Evolutionary conservation across 2,888 invertebrate species (phyloP), one percentile per base, ranked within the genome.

Genomic region (Micropterix aruncella): DNA sequence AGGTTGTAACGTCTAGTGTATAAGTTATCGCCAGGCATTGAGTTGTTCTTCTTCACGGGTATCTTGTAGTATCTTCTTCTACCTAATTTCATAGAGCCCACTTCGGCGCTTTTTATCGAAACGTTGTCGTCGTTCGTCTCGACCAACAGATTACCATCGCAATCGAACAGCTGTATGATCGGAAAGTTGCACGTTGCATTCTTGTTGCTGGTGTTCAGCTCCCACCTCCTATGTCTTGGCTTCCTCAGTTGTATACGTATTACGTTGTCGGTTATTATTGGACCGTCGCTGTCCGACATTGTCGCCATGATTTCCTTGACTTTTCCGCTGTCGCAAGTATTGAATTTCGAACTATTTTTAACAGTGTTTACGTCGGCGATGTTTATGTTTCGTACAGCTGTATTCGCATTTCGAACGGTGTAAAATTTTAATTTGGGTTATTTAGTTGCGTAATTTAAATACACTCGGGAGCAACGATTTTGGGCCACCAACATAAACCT

Each of bases 191-290:
- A 65, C 53, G 73, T 70, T 37, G 75, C 76, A 45, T 77, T 77
- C 45, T 73, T 73, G 60, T 76, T 77, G 51, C 76, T 71, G 37
- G 79, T 79, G 39, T 76, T 69, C 50, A 79, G 59, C 59, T 78
- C 74, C 78, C 79, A 79, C 61, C 75, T 75, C 62, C 73, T 75
- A 52, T 73, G 71, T 55, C 63, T 68, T 41, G 78, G 75, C 59
- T 76, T 78, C 55, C 73, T 67, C 50, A 79, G 61, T 60, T 78
- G 76, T 52, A 79, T 70, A 47, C 73, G 66, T 54, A 79, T 77
- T 52, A 76, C 63, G 53, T 77, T 75, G 52, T 70, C 66, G 50
- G 69, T 64, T 60, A 71, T 65, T 52, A 65, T 57, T 48, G 71
- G 70, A 14, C 62, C 60, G 46, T 69, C 68, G 57, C 66, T 66